Conservation (phyloP, 2,888 invertebrate species). For the Spicauda simplicius region DNA sequence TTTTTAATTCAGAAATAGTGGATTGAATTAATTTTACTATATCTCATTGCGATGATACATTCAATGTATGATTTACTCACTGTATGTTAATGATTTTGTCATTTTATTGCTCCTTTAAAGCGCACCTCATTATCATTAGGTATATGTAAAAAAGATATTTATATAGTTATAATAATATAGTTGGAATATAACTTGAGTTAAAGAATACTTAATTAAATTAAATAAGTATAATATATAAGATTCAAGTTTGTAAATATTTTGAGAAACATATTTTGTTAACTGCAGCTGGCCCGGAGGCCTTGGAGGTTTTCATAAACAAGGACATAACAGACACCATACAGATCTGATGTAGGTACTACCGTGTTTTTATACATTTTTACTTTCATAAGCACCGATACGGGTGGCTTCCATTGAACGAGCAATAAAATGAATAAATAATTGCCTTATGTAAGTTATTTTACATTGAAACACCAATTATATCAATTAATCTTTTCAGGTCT, state of each 20-base stretch:
- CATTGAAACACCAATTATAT: constrained; percentile 1
- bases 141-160: constrained; percentile 1
- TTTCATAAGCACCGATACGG: constrained; percentile 27
- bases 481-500: constrained; percentile 83
- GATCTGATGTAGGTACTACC: constrained; percentile 56
- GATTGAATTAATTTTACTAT: neutral
- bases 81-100: constrained; percentile 20
- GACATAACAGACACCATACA: constrained; percentile 61
- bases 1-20: neutral
- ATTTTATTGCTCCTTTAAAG: constrained; percentile 38
- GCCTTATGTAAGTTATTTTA: neutral
- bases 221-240: constrained; percentile 8
- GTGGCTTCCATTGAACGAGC: constrained; percentile 36
- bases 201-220: neutral
- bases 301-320: constrained; percentile 49
- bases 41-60: neutral
- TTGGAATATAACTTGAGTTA: neutral
- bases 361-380: constrained; percentile 50
- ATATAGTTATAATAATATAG: neutral
- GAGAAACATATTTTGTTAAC: constrained; percentile 63
- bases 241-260: constrained; percentile 47
- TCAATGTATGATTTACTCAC: constrained; percentile 12
- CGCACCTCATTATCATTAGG: constrained; percentile 34
- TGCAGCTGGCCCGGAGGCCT: constrained; percentile 65
- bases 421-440: constrained; percentile 34